These are phyloP conservation scores for Equus przewalskii DNA, from an alignment of 2,113 vertebrate species.

Conservation along the genomic window DNA sequence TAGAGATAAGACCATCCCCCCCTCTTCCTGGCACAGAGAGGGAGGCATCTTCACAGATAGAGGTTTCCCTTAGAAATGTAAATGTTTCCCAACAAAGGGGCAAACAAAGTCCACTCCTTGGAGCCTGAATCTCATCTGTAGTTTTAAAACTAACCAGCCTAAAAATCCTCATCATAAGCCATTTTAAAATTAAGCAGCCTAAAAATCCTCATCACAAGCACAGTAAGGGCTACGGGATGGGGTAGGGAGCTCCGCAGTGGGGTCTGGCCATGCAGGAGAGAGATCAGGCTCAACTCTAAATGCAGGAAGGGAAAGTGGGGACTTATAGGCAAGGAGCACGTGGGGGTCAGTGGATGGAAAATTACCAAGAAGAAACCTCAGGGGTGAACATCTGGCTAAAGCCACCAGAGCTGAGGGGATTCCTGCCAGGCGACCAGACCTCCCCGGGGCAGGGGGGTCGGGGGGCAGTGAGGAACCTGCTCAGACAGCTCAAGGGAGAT, in stretches of 20 bases:
- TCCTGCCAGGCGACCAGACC: background rate
- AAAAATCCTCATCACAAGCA: background rate
- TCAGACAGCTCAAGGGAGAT: background rate
- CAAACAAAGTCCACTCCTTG: too few relatives aligned
- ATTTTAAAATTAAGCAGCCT: too few relatives aligned
- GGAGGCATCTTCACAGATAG: too few relatives aligned
- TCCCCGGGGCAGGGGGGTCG: background rate
- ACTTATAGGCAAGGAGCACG: background rate
- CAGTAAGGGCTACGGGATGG: background rate
- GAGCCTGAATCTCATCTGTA: too few relatives aligned
- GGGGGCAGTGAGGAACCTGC: background rate
- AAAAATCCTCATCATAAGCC: too few relatives aligned
- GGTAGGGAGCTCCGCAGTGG: background rate
- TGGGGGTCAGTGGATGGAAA: background rate
- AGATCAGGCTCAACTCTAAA: background rate
- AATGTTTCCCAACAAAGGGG: too few relatives aligned
- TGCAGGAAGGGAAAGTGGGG: background rate
- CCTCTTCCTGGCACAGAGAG: too few relatives aligned
- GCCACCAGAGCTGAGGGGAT: background rate
- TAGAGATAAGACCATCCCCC: too few relatives aligned
- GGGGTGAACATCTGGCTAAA: background rate
- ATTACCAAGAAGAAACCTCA: background rate
- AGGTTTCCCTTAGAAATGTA: too few relatives aligned
- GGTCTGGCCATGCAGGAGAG: background rate
- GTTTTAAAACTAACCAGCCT: too few relatives aligned